These are phyloP conservation scores for Nomada fucata DNA, from an alignment of 2,888 invertebrate genomes.

Conservation along the genomic window DNA sequence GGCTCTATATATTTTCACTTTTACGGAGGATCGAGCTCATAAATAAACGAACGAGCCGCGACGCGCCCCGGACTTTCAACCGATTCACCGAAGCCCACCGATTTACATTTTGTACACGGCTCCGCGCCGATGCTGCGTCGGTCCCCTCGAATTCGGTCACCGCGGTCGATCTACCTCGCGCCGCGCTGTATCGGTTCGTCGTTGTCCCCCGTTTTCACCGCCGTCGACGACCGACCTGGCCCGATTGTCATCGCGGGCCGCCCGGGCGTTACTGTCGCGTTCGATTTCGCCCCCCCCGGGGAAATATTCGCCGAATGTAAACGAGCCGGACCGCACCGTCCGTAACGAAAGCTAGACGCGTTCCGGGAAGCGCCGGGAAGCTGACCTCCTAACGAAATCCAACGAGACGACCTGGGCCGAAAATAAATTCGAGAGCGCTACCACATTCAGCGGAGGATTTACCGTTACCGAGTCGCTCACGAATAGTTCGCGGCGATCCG, in stretches of 20 bases:
- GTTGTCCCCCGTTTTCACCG: neutral
- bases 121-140: too few relatives aligned
- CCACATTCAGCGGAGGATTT: slow-evolving; percentile 46
- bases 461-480: slow-evolving; percentile 66
- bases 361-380: slow-evolving; percentile 11
- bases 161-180: slow-evolving; percentile 6
- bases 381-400: slow-evolving; percentile 15
- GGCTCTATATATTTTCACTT: too few relatives aligned
- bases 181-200: neutral
- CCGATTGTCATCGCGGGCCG: neutral
- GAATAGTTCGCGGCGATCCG: slow-evolving; percentile 68
- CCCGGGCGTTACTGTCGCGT: slow-evolving; percentile 63
- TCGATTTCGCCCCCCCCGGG: slow-evolving; percentile 35
- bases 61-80: neutral
- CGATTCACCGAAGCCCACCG: neutral
- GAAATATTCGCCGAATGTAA: slow-evolving; percentile 53
- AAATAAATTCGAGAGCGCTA: slow-evolving; percentile 20
- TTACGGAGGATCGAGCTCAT: neutral
- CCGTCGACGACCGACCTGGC: neutral
- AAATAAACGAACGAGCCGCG: slow-evolving; percentile 15
- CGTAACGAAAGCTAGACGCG: neutral
- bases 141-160: slow-evolving; percentile 1
- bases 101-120: slow-evolving; percentile 5
- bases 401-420: slow-evolving; percentile 26
- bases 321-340: neutral